Base-by-base conservation (phyloP, 2,797 vertebrate genomes). In the Sebastes nivosus region DNA sequence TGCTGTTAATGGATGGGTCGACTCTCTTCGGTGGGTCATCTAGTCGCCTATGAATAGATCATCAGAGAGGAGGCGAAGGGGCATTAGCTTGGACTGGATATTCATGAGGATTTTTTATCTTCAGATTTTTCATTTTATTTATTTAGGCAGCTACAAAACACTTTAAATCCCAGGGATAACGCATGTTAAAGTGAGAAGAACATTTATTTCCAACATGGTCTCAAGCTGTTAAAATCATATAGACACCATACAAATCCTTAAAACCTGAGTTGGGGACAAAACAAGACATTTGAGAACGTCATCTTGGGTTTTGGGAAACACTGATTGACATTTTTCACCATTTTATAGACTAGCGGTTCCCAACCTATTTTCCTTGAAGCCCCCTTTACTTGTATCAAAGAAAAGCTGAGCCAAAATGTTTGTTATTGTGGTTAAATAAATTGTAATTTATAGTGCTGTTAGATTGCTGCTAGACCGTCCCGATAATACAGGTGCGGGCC, bases 1-100 rank as follows among this genome's bases (percentile, higher is more conserved):
- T 64, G 71, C 81, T 84, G 90, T 66, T 74, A 87, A 83, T 72
- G 66, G 75, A 74, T 25, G n/a, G 50, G 58, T 68, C 3, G 2
- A 70, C 57, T 72, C 8, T 69, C 73, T 70, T n/a, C 34, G 71
- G 24, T 42, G 27, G 72, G 74, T 78, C 79, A 77, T 87, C 79
- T 50, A 34, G 54, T 11, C 1, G 6, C 20, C 58, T 77, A 63
- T 14, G 72, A 84, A 80, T 64, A 83, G 67, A 83, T 77, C 32
- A 52, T 63, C 67, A 68, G 46, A 81, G 24, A 25, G 7, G 54
- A 72, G 66, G 36, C 55, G 70, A 46, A 36, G 38, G 16, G 8
- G 2, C 46, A 8, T 64, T 11, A 65, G 60, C n/a, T 55, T 14
- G 12, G 36, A 29, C 16, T 42, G 36, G 34, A 63, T 36, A 34